phyloP scores from a whole-genome alignment of 2,113 vertebrate genomes.

The Sinocyclocheilus grahami region DNA sequence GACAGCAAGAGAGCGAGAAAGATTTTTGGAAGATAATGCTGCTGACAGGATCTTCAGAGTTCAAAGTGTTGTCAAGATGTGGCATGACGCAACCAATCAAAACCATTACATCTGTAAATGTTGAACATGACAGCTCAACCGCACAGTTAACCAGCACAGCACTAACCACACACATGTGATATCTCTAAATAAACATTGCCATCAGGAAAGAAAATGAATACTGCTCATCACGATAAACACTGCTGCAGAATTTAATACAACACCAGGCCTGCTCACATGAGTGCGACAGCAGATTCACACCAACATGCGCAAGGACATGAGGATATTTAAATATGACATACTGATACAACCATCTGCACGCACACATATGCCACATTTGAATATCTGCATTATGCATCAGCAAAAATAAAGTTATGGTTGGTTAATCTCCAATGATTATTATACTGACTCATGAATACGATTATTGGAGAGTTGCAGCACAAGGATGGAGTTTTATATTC shows the following conservation, averaged over 20 bases:
- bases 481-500: background rate
- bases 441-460: slow-evolving; percentile 38
- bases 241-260: slow-evolving; percentile 5
- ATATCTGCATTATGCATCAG: slow-evolving; percentile 47
- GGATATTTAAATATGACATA: slow-evolving; percentile 28
- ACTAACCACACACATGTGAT: too few species aligned
- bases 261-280: background rate
- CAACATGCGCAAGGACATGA: slow-evolving; percentile 11
- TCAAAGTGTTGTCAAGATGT: slow-evolving; percentile 13
- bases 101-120: background rate
- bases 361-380: slow-evolving; percentile 41
- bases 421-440: slow-evolving; percentile 40
- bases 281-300: slow-evolving; percentile 13
- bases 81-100: background rate
- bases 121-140: background rate
- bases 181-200: slow-evolving; percentile 18
- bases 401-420: slow-evolving; percentile 22
- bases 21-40: background rate
- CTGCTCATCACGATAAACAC: slow-evolving; percentile 14
- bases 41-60: background rate
- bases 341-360: slow-evolving; percentile 24
- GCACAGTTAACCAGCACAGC: slow-evolving; percentile 11
- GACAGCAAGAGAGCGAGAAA: background rate
- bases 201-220: slow-evolving; percentile 10
- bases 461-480: slow-evolving; percentile 11